Percentiles rank a stretch among this genome's conserved stretches.
These are phyloP conservation scores for Rhinophrynus dorsalis DNA, from an alignment of 2,797 vertebrate genomes.

Conservation along the genomic window DNA sequence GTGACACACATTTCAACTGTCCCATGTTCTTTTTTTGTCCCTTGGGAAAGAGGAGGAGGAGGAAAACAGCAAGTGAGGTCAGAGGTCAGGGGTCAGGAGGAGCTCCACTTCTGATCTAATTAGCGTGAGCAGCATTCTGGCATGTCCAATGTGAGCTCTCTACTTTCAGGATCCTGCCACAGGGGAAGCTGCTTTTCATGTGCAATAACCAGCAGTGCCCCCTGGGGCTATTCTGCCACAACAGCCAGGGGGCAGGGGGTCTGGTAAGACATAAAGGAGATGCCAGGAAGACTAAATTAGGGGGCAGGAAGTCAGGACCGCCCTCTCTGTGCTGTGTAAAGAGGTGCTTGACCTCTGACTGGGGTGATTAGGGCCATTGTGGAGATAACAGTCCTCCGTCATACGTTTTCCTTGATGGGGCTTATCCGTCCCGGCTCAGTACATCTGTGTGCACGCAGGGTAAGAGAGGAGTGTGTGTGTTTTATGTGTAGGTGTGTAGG, in stretches of 20 bases:
- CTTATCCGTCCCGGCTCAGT: neutral
- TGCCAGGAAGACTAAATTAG: constrained; percentile 15
- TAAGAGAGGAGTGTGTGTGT: too few relatives aligned
- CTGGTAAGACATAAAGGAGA: neutral
- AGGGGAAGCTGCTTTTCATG: constrained; percentile 10
- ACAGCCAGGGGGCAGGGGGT: neutral
- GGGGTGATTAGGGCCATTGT: constrained; percentile 2
- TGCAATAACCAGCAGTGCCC: neutral
- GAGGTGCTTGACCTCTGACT: neutral
- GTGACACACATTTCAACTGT: too few relatives aligned
- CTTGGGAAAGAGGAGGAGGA: neutral
- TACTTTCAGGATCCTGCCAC: neutral
- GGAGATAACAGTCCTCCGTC: neutral
- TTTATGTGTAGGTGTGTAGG: too few relatives aligned
- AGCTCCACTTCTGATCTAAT: constrained; percentile 5
- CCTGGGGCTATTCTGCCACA: constrained; percentile 1
- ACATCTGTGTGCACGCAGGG: neutral
- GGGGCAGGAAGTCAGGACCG: constrained; percentile 10
- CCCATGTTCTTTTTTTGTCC: too few relatives aligned
- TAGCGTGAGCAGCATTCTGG: neutral
- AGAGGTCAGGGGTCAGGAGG: neutral
- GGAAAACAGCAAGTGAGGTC: neutral
- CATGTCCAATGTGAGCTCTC: too few relatives aligned
- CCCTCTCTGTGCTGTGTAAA: neutral
- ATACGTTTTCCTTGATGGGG: neutral